phyloP scores from a whole-genome alignment of 2,113 vertebrate genomes.

The Cyanistes caeruleus region DNA sequence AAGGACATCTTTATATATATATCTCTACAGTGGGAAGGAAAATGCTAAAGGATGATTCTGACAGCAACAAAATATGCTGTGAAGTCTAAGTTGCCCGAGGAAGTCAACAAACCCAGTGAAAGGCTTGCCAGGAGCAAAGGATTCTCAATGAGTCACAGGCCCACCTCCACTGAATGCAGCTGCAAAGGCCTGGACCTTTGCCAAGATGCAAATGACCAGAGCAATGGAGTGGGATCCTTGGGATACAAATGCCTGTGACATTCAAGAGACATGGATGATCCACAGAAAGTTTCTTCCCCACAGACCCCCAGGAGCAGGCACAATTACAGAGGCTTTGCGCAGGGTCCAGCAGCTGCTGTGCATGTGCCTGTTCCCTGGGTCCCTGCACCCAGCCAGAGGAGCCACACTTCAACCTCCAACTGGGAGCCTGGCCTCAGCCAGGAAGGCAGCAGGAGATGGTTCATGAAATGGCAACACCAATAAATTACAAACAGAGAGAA shows the following conservation, averaged over 20 bases:
- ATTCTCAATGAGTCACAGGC: background rate
- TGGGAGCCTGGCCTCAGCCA: background rate
- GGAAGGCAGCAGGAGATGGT: background rate
- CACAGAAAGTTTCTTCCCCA: background rate
- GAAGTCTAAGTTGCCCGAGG: background rate
- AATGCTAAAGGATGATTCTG: conserved; percentile 30
- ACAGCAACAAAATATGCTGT: conserved; percentile 31
- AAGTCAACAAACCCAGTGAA: conserved; percentile 40
- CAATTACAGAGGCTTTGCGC: background rate
- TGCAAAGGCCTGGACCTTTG: background rate
- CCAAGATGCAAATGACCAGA: background rate
- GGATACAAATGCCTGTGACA: background rate
- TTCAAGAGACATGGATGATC: background rate
- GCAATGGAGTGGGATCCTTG: background rate
- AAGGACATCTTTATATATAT: conserved; percentile 60
- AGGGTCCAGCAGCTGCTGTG: accelerated
- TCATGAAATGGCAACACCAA: background rate
- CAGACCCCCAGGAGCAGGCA: background rate
- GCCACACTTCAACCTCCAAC: accelerated
- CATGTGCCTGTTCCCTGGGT: accelerated
- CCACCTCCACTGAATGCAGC: background rate
- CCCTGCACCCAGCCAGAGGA: accelerated
- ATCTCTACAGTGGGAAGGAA: conserved; percentile 42
- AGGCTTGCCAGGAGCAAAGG: background rate
- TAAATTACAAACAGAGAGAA: background rate